Conservation (phyloP, 2,797 vertebrate species). For the Fistularia tabacaria region DNA sequence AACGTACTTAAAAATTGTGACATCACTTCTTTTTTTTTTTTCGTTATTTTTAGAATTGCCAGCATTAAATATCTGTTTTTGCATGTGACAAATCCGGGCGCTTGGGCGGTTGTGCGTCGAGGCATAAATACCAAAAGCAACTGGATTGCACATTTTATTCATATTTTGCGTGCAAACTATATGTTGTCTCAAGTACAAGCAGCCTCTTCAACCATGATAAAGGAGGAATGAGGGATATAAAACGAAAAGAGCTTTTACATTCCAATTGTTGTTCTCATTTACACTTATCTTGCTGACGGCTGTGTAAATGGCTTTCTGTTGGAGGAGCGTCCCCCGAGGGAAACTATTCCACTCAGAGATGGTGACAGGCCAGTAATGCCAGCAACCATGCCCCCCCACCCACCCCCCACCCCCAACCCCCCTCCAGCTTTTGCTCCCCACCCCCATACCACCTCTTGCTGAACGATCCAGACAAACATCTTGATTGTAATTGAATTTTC, state of each 20-base stretch:
- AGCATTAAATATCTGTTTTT: too few species aligned
- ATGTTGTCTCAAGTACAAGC: slow-evolving; percentile 13
- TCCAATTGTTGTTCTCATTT: slow-evolving; percentile 53
- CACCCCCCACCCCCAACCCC: not conserved
- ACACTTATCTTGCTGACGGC: slow-evolving; percentile 59
- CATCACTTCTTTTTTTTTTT: slow-evolving; percentile 15
- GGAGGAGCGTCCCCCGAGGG: slow-evolving; percentile 48
- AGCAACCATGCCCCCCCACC: slow-evolving; percentile 13
- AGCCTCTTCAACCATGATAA: slow-evolving; percentile 16
- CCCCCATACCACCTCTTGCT: slow-evolving; percentile 27
- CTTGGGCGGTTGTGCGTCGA: not conserved
- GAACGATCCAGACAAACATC: slow-evolving; percentile 69
- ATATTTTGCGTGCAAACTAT: slow-evolving; percentile 2
- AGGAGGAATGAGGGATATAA: slow-evolving; percentile 30
- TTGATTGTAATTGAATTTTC: slow-evolving; percentile 81
- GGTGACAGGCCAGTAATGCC: slow-evolving; percentile 71
- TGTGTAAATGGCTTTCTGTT: slow-evolving; percentile 70
- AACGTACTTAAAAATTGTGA: slow-evolving; percentile 50
- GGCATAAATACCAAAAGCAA: not conserved
- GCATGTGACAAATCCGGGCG: too few species aligned
- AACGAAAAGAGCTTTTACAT: slow-evolving; percentile 39
- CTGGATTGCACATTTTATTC: not conserved
- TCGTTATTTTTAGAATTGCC: not conserved
- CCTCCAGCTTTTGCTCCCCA: slow-evolving; percentile 9
- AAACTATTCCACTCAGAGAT: slow-evolving; percentile 53